Conservation (phyloP, 2,113 vertebrate genomes). For the Protomyctophum bolini region DNA sequence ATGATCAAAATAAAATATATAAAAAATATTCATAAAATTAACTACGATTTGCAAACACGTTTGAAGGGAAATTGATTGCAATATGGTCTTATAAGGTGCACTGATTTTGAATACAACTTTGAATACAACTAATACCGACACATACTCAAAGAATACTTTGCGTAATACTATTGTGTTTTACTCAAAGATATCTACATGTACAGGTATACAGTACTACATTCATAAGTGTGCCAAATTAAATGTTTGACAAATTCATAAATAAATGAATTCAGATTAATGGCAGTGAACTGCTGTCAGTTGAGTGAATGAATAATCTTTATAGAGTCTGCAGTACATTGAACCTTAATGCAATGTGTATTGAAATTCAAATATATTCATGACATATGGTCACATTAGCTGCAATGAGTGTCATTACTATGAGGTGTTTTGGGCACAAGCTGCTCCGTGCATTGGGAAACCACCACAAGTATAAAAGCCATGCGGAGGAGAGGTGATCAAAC, state of each 20-base stretch:
- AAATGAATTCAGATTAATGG: not conserved
- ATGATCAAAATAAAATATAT: too few species aligned
- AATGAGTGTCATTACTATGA: slow-evolving; percentile 55
- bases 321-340: slow-evolving; percentile 27
- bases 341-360: slow-evolving; percentile 30
- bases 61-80: too few species aligned
- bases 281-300: not conserved
- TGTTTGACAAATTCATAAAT: not conserved
- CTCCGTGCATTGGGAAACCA: slow-evolving; percentile 34
- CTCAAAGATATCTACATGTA: too few species aligned
- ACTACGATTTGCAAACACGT: too few species aligned
- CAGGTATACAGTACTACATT: not conserved
- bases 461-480: slow-evolving; percentile 27
- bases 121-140: too few species aligned
- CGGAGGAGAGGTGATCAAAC: slow-evolving; percentile 67
- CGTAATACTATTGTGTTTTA: too few species aligned
- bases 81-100: too few species aligned
- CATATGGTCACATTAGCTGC: slow-evolving; percentile 51
- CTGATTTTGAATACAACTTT: too few species aligned
- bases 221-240: not conserved
- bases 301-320: slow-evolving; percentile 24
- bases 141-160: too few species aligned
- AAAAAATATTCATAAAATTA: too few species aligned
- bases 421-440: slow-evolving; percentile 25
- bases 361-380: slow-evolving; percentile 53